phyloP scores from a whole-genome alignment of 2,113 vertebrate species.

The Tamias sibiricus region DNA sequence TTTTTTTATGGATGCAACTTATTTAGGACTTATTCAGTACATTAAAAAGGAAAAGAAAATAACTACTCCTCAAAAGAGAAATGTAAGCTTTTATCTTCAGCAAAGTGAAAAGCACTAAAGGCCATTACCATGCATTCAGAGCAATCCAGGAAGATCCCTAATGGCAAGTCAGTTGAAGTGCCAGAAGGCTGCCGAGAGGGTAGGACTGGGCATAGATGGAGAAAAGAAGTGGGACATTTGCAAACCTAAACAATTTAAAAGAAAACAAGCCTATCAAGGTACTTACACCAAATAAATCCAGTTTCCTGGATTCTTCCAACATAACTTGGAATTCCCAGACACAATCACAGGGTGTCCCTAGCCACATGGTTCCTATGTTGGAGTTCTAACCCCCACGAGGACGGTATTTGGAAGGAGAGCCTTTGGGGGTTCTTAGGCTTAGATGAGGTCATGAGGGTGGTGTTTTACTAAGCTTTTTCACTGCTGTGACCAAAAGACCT shows the following conservation, averaged over 20 bases:
- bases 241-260: background rate
- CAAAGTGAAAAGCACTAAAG: background rate
- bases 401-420: background rate
- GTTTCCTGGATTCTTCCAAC: background rate
- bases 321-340: background rate
- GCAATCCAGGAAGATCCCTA: background rate
- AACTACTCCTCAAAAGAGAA: background rate
- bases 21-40: background rate
- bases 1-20: background rate
- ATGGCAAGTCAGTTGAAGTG: background rate
- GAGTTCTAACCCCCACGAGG: background rate
- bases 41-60: background rate
- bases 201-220: background rate
- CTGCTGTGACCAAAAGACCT: no score
- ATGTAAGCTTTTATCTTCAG: background rate
- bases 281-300: background rate
- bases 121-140: background rate
- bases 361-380: background rate
- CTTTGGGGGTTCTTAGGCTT: background rate
- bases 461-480: no score
- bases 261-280: background rate
- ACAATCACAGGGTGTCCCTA: background rate
- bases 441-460: background rate
- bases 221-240: background rate
- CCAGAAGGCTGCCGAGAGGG: background rate